Evolutionary conservation across 2,888 invertebrate genomes (phyloP).

Genomic region (Agonum fuliginosum): DNA sequence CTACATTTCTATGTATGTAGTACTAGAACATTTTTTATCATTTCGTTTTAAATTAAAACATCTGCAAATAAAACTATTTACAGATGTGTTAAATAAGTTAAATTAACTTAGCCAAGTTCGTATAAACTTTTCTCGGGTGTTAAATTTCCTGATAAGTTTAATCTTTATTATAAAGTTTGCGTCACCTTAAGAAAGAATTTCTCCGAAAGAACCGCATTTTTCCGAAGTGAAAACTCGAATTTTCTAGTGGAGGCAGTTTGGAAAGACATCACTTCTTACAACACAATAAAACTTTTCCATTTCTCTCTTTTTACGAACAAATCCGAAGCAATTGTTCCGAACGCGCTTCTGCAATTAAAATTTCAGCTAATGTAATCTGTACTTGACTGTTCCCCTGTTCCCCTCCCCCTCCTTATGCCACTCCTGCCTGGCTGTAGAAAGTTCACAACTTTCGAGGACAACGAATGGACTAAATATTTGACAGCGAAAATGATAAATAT

Average conservation of each 20-base stretch:
- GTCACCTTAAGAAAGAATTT: conserved; percentile 2
- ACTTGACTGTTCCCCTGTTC: neutral
- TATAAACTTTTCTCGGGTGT: neutral
- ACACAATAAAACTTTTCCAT: conserved; percentile 39
- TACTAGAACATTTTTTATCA: no score
- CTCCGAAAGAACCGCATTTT: neutral
- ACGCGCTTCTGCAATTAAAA: conserved; percentile 40
- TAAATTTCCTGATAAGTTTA: conserved; percentile 13
- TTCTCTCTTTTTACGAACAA: conserved; percentile 36
- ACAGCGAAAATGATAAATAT: conserved; percentile 24
- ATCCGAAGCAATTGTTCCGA: conserved; percentile 31
- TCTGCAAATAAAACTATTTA: no score
- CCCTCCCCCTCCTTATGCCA: neutral
- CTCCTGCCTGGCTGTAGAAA: neutral
- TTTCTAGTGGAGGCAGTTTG: conserved; percentile 12
- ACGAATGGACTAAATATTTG: conserved; percentile 37
- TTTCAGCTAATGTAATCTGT: conserved; percentile 38
- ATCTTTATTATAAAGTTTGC: neutral
- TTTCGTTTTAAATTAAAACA: no score
- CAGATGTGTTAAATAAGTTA: no score
- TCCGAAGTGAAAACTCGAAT: conserved; percentile 1
- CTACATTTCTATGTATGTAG: no score
- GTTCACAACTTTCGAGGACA: conserved; percentile 22
- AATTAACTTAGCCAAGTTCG: no score
- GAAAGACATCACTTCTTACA: conserved; percentile 33